These are phyloP conservation scores for Diarsia brunnea DNA, from an alignment of 2,888 invertebrate genomes.

Conservation along the genomic window DNA sequence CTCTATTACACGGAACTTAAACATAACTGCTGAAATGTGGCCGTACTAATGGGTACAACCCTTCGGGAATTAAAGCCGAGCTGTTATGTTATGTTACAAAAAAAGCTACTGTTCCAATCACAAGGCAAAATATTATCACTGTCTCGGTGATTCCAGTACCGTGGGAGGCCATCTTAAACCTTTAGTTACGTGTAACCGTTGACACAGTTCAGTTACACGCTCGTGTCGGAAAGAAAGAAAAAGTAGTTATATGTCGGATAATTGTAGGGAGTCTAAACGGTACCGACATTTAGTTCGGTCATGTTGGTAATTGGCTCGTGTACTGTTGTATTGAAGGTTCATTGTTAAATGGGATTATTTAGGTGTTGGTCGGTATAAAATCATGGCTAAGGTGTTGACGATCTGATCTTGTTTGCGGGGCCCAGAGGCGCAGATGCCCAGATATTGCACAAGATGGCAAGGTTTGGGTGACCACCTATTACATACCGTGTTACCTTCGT, in stretches of 20 bases:
- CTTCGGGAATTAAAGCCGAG: too few species aligned
- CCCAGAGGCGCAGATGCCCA: too few species aligned
- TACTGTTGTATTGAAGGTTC: neutral
- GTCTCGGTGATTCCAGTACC: neutral
- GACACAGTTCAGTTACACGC: conserved; percentile 50
- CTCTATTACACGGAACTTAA: too few species aligned
- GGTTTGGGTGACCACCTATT: too few species aligned
- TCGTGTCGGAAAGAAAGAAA: conserved; percentile 52
- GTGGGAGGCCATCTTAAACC: conserved; percentile 29
- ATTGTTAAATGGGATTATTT: neutral
- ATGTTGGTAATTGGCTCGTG: conserved; percentile 2
- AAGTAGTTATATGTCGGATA: conserved; percentile 38
- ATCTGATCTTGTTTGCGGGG: too few species aligned
- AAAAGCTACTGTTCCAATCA: neutral
- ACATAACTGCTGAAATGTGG: too few species aligned
- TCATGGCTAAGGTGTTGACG: neutral
- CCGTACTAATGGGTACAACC: too few species aligned
- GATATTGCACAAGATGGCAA: too few species aligned
- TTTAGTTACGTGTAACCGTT: conserved; percentile 56
- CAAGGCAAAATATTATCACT: neutral
- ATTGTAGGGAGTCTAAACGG: conserved; percentile 45
- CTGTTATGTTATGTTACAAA: too few species aligned
- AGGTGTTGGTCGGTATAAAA: neutral
- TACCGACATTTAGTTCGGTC: conserved; percentile 22
- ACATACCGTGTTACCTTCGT: too few species aligned